Conservation (phyloP, 2,888 invertebrate species). For the Euzophera pinguis region DNA sequence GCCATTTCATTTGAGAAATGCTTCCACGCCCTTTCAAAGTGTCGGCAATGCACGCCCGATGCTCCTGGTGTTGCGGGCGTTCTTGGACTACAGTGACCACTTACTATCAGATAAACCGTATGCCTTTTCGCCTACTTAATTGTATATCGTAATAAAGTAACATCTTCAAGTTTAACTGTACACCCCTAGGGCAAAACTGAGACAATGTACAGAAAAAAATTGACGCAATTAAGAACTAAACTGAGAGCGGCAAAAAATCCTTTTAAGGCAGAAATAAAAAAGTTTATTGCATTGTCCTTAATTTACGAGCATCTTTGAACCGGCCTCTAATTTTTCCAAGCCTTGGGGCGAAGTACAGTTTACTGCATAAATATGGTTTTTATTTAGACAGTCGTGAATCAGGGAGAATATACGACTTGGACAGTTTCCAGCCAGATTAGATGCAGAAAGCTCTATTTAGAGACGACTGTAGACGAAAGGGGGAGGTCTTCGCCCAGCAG, state of each 20-base stretch:
- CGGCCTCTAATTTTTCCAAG: constrained; percentile 12
- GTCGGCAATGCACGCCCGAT: too few relatives aligned
- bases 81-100: too few relatives aligned
- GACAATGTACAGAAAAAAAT: constrained; percentile 11
- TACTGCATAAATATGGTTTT: constrained; percentile 20
- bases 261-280: constrained; percentile 14
- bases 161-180: not conserved
- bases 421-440: too few relatives aligned
- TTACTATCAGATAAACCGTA: not conserved
- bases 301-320: constrained; percentile 17
- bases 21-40: too few relatives aligned
- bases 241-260: constrained; percentile 11
- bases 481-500: too few relatives aligned
- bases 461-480: too few relatives aligned
- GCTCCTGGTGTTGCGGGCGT: too few relatives aligned
- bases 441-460: too few relatives aligned
- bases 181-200: not conserved
- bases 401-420: too few relatives aligned
- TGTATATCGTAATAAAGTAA: not conserved
- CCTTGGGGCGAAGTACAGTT: constrained; percentile 8
- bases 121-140: too few relatives aligned
- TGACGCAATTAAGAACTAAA: constrained; percentile 16
- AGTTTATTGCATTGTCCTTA: constrained; percentile 18
- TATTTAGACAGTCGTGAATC: too few relatives aligned
- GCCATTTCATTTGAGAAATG: too few relatives aligned